These are phyloP conservation scores for Molossus alvarezi DNA, from an alignment of 2,797 vertebrate genomes.

Conservation along the genomic window DNA sequence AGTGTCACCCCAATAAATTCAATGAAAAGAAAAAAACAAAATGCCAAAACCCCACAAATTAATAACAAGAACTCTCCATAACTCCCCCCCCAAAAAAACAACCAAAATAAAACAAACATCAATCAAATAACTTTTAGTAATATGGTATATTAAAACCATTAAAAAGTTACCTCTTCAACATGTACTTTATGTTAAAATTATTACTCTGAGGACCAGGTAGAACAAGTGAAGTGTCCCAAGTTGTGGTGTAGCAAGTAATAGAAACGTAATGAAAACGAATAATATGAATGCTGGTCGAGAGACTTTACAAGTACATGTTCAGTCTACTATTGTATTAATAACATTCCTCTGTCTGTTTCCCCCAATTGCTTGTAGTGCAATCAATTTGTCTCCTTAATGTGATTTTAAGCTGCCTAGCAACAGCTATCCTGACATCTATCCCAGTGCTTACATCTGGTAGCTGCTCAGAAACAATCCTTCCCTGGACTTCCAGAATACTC, in stretches of 20 bases:
- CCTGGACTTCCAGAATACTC: background rate
- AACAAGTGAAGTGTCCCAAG: background rate
- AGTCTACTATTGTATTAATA: background rate
- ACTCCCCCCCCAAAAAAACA: background rate
- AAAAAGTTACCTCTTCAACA: background rate
- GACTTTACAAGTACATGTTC: background rate
- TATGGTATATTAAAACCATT: background rate
- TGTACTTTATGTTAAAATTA: background rate
- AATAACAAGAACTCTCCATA: background rate
- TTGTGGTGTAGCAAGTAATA: background rate
- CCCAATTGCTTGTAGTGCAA: background rate
- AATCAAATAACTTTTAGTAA: background rate
- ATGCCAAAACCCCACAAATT: background rate
- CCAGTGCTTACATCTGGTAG: background rate
- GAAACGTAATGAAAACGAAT: background rate
- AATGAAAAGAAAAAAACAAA: background rate
- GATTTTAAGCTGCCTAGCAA: background rate
- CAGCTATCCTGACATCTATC: background rate
- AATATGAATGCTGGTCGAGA: background rate
- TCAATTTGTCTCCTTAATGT: background rate
- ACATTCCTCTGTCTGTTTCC: background rate
- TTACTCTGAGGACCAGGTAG: background rate
- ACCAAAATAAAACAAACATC: background rate
- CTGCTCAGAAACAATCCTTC: background rate
- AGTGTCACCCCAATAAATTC: background rate